A percentile compares a stretch with the other conserved stretches of the same genome.
phyloP scores from a whole-genome alignment of 2,113 vertebrate genomes.

The Mobula hypostoma region DNA sequence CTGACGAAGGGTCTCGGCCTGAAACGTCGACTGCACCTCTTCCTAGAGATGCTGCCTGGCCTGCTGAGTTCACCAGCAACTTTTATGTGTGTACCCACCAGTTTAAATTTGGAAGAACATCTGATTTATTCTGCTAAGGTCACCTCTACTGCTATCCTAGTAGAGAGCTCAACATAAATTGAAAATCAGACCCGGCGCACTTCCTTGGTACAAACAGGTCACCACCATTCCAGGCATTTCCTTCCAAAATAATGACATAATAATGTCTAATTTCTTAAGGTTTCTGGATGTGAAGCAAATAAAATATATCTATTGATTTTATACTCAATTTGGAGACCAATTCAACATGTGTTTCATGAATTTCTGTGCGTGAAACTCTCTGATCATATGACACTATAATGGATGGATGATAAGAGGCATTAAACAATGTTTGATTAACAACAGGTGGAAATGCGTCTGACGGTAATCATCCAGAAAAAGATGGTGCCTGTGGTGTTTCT shows the following conservation, averaged over 20 bases:
- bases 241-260: too few species aligned
- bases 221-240: not conserved
- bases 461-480: conserved; percentile 74
- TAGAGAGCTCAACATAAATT: not conserved
- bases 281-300: not conserved
- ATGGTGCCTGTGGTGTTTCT: conserved; percentile 89
- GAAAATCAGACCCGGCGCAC: not conserved
- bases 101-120: not conserved
- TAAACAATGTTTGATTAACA: not conserved
- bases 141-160: not conserved
- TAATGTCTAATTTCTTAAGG: not conserved
- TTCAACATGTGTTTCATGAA: not conserved
- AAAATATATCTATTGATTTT: not conserved
- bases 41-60: too few species aligned
- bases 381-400: not conserved
- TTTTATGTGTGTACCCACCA: not conserved
- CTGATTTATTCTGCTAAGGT: not conserved
- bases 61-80: too few species aligned
- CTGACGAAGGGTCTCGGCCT: too few species aligned
- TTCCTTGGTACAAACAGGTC: not conserved
- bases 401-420: not conserved
- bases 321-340: not conserved
- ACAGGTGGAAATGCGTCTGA: conserved; percentile 79
- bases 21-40: too few species aligned
- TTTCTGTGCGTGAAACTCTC: not conserved